A percentile compares a stretch with the other conserved stretches of the same genome.
phyloP scores from a whole-genome alignment of 2,797 vertebrate genomes.

The Parambassis ranga region DNA sequence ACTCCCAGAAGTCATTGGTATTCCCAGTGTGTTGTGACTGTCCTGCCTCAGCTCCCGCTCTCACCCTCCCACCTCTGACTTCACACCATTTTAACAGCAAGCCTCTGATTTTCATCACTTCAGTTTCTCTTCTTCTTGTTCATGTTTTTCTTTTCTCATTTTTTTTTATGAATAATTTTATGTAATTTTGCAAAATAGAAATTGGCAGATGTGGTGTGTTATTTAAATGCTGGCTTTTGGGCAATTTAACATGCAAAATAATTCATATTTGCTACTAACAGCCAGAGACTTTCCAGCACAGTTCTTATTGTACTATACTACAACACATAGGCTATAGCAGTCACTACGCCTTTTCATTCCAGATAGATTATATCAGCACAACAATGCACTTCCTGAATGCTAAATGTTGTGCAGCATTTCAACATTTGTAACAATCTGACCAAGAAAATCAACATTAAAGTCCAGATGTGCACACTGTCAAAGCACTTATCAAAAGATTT shows the following conservation, averaged over 20 bases:
- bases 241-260: not conserved
- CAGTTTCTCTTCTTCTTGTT: not conserved
- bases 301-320: not conserved
- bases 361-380: too few species aligned
- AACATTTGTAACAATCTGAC: not conserved
- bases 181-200: not conserved
- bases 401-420: not conserved
- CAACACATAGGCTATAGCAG: too few species aligned
- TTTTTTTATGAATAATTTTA: not conserved
- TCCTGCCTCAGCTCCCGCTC: conserved; percentile 23
- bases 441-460: not conserved
- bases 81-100: conserved; percentile 15
- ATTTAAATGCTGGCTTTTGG: not conserved
- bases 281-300: not conserved
- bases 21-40: conserved; percentile 43
- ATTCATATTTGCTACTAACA: not conserved
- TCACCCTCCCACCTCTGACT: conserved; percentile 18
- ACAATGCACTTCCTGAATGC: too few species aligned
- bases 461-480: not conserved
- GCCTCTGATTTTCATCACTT: not conserved
- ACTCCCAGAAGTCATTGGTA: conserved; percentile 56
- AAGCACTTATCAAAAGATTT: not conserved
- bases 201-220: not conserved
- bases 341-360: too few species aligned
- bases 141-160: not conserved